Evolutionary conservation across 2,888 invertebrate species (phyloP).

Genomic region (Cantharis rustica): DNA sequence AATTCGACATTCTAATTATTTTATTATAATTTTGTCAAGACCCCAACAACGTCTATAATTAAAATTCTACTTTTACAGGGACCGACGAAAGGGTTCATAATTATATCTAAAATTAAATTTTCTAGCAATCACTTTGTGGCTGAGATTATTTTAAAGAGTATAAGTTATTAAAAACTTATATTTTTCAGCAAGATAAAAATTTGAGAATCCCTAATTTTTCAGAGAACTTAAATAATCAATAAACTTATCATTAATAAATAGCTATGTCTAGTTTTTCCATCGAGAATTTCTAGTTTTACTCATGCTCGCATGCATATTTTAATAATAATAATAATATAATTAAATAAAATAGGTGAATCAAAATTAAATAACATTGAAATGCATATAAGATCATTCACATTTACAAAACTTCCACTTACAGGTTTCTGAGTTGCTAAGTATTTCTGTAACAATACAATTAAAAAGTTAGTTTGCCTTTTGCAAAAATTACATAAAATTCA

Average conservation of each 20-base stretch:
- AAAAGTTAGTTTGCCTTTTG: not conserved
- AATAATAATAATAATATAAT: not conserved
- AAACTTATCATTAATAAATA: too few species aligned
- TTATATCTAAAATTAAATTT: too few species aligned
- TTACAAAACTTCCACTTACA: not conserved
- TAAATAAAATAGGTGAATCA: not conserved
- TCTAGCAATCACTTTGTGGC: too few species aligned
- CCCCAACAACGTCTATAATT: not conserved
- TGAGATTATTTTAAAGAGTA: too few species aligned
- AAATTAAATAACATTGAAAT: not conserved
- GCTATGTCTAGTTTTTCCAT: too few species aligned
- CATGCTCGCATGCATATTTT: not conserved
- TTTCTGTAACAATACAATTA: not conserved
- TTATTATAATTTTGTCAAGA: not conserved
- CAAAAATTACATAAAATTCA: not conserved
- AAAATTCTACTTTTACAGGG: not conserved
- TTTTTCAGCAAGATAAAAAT: too few species aligned
- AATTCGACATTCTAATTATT: not conserved
- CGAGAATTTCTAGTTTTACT: not conserved
- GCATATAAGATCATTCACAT: not conserved
- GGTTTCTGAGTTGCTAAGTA: slow-evolving; percentile 2
- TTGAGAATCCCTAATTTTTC: too few species aligned
- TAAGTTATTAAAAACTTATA: too few species aligned
- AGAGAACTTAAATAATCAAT: too few species aligned
- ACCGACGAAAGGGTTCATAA: too few species aligned